phyloP scores from a whole-genome alignment of 2,888 invertebrate genomes.

The Scrobipalpa atriplicella region DNA sequence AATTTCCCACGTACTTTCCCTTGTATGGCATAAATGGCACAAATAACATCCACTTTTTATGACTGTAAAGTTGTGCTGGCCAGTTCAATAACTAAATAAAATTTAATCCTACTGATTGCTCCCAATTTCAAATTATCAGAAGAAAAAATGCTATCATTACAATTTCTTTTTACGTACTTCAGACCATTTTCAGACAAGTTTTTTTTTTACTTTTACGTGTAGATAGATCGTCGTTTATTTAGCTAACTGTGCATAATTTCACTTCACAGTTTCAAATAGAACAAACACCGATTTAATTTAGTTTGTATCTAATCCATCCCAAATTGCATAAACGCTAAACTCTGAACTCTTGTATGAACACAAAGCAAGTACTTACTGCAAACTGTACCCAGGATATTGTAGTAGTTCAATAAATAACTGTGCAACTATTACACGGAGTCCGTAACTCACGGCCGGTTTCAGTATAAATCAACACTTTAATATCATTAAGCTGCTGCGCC shows the following conservation, averaged over 20 bases:
- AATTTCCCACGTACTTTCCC: too few relatives aligned
- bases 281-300: not conserved
- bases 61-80: too few relatives aligned
- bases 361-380: slow-evolving; percentile 20
- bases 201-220: too few relatives aligned
- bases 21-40: too few relatives aligned
- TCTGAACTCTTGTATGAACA: slow-evolving; percentile 11
- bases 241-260: not conserved
- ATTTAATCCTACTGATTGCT: too few relatives aligned
- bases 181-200: too few relatives aligned
- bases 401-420: slow-evolving; percentile 27
- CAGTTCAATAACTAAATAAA: too few relatives aligned
- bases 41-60: too few relatives aligned
- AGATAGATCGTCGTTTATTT: not conserved
- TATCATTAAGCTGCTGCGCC: slow-evolving; percentile 69
- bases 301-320: not conserved
- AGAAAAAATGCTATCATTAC: too few relatives aligned
- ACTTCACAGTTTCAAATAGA: not conserved
- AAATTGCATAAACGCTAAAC: slow-evolving; percentile 8
- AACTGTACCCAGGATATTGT: slow-evolving; percentile 20
- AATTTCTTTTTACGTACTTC: too few relatives aligned
- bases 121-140: too few relatives aligned
- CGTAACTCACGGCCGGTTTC: slow-evolving; percentile 55
- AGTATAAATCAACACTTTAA: slow-evolving; percentile 75
- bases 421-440: slow-evolving; percentile 34